These are phyloP conservation scores for Benthosema pterotum DNA, from an alignment of 2,797 vertebrate species.

Conservation along the genomic window DNA sequence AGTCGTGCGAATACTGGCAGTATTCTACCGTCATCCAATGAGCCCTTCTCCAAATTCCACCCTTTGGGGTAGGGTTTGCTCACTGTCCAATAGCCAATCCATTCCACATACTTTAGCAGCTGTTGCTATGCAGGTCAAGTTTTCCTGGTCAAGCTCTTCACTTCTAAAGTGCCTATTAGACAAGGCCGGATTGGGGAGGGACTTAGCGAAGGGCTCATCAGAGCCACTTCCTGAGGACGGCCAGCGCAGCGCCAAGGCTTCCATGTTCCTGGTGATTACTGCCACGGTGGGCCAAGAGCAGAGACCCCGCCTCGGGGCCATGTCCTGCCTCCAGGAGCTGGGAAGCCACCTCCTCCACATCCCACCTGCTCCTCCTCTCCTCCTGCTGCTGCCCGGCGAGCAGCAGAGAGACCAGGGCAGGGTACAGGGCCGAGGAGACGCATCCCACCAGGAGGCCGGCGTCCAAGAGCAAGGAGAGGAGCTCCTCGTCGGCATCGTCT, in stretches of 20 bases:
- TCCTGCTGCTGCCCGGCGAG: slow-evolving; percentile 71
- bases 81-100: too few species aligned
- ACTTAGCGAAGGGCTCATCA: too few species aligned
- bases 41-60: too few species aligned
- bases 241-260: slow-evolving; percentile 87
- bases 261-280: slow-evolving; percentile 82
- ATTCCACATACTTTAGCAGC: too few species aligned
- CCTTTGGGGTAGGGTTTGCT: too few species aligned
- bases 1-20: too few species aligned
- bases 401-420: slow-evolving; percentile 83
- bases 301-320: slow-evolving; percentile 86
- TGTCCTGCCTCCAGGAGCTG: slow-evolving; percentile 84
- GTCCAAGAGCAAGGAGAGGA: slow-evolving; percentile 90
- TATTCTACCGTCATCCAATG: background rate
- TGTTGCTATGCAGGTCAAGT: too few species aligned
- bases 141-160: too few species aligned
- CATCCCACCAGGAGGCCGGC: slow-evolving; percentile 86
- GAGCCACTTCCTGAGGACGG: slow-evolving; percentile 84
- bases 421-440: slow-evolving; percentile 86
- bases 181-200: too few species aligned
- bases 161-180: too few species aligned
- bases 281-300: slow-evolving; percentile 85
- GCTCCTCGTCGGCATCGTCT: slow-evolving; percentile 78
- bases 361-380: slow-evolving; percentile 73
- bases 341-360: slow-evolving; percentile 80